These are phyloP conservation scores for Eidolon helvum DNA, from an alignment of 2,113 vertebrate genomes.

Conservation along the genomic window DNA sequence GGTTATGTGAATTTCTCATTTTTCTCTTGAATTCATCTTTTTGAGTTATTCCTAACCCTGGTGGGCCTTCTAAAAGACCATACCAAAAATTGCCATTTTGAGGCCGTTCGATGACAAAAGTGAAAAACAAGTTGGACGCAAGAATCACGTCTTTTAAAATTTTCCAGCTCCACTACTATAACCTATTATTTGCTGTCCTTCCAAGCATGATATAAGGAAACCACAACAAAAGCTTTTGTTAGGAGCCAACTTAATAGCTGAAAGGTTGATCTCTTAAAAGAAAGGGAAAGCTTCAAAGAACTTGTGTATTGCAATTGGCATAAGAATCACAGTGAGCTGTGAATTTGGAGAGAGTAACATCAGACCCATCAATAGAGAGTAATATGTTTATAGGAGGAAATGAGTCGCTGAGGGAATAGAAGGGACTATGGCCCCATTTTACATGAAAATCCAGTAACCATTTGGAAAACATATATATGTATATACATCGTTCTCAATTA, in stretches of 20 bases:
- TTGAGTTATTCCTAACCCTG: constrained; percentile 16
- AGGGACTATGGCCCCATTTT: not conserved
- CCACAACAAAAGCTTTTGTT: constrained; percentile 62
- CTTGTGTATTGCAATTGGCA: not conserved
- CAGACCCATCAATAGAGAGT: not conserved
- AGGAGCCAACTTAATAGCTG: constrained; percentile 68
- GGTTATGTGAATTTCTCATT: not conserved
- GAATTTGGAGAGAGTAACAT: not conserved
- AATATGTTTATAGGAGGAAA: constrained; percentile 37
- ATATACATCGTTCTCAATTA: not conserved
- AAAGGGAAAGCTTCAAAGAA: constrained; percentile 49
- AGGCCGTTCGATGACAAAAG: constrained; percentile 27
- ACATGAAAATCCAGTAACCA: not conserved
- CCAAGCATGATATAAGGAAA: constrained; percentile 67
- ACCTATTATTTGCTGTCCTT: constrained; percentile 65
- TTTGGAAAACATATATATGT: not conserved
- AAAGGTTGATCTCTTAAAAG: constrained; percentile 61
- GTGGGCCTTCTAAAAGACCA: constrained; percentile 8
- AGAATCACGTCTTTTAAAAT: constrained; percentile 68
- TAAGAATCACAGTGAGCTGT: constrained; percentile 25
- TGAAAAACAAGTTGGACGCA: constrained; percentile 55
- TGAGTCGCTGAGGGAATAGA: constrained; percentile 1
- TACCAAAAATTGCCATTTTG: constrained; percentile 13
- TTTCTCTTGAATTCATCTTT: constrained; percentile 51
- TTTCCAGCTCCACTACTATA: constrained; percentile 51